These are phyloP conservation scores for Dorcus parallelipipedus DNA, from an alignment of 2,888 invertebrate species.

Conservation along the genomic window DNA sequence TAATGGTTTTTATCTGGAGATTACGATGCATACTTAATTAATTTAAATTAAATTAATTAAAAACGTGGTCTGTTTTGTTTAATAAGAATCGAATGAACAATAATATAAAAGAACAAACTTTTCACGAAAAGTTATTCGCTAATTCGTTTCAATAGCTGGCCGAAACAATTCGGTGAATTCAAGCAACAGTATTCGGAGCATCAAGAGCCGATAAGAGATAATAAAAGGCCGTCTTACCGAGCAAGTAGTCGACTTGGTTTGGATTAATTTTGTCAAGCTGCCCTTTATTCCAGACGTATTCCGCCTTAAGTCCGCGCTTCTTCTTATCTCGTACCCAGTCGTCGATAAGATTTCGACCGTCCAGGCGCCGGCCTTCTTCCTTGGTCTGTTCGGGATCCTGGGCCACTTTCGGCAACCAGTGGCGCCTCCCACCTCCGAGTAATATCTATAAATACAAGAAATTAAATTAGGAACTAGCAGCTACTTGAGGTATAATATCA, in stretches of 20 bases:
- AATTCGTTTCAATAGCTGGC: no score
- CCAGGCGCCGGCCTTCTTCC: conserved; percentile 68
- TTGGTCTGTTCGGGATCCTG: conserved; percentile 67
- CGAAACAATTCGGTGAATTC: no score
- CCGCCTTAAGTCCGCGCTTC: conserved; percentile 61
- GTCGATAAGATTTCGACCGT: conserved; percentile 75
- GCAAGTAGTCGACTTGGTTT: conserved; percentile 66
- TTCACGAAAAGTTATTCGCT: no score
- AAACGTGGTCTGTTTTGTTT: neutral
- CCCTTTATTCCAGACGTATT: conserved; percentile 72
- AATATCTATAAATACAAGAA: conserved; percentile 58
- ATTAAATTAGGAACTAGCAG: no score
- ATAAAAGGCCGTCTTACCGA: conserved; percentile 55
- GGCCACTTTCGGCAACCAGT: conserved; percentile 71
- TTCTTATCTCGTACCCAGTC: conserved; percentile 77
- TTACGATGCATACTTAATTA: neutral
- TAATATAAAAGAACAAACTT: no score
- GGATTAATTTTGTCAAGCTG: conserved; percentile 69
- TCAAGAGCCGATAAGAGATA: no score
- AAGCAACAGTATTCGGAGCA: no score
- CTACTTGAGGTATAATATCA: no score
- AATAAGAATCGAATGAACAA: neutral
- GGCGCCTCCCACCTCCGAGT: conserved; percentile 73
- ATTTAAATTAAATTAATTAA: neutral
- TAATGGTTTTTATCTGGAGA: no score